Base-by-base conservation (phyloP, 1,140 invertebrate genomes). In the Drosophila insularis region DNA sequence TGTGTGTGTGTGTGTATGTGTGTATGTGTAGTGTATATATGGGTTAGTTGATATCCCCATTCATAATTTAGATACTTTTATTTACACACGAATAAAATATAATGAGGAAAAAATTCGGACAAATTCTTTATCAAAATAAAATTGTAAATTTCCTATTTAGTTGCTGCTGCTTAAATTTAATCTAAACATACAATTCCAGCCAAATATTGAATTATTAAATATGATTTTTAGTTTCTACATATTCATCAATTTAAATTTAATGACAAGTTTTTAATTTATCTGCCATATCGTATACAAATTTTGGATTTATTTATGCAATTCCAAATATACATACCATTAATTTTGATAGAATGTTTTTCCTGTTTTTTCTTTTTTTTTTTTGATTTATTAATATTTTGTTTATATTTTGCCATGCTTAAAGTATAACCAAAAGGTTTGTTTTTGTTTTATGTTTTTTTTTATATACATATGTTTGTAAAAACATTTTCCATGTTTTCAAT, bases 241-340 rank as follows among this genome's bases (percentile, higher is more conserved):
- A 40, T 70, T 70, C 46, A 50, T 31, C 59, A 76, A 23, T 75
- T 75, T 74, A 53, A 68, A 27, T 27, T 37, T 56, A 46, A 46
- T 46, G 43, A 46, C 43, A 46, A 46, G n/a, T 63, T 27, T 27
- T 75, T 17, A 69, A 63, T 76, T 79, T 78, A 54, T 43, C 11
- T 76, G 55, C 63, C 82, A 79, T 81, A 87, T 86, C 81, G 81
- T 86, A 86, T 86, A 86, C 82, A 79, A 50, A 78, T 67, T 73
- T 87, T 76, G 53, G 31, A 11, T 82, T 85, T 86, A 86, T 32
- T 73, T 23, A 70, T 71, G 81, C 37, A 63, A 37, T 54, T 70
- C 43, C 43, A 50, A 50, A 50, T 58, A 35, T 39, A 35, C 32
- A 35, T 27, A 61, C 19, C 58, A 37, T 17, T 23, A 80, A 70